Percentiles rank a stretch among this genome's conserved stretches.
Evolutionary conservation across 2,888 invertebrate genomes (phyloP).

Genomic region (Conomelus anceps): DNA sequence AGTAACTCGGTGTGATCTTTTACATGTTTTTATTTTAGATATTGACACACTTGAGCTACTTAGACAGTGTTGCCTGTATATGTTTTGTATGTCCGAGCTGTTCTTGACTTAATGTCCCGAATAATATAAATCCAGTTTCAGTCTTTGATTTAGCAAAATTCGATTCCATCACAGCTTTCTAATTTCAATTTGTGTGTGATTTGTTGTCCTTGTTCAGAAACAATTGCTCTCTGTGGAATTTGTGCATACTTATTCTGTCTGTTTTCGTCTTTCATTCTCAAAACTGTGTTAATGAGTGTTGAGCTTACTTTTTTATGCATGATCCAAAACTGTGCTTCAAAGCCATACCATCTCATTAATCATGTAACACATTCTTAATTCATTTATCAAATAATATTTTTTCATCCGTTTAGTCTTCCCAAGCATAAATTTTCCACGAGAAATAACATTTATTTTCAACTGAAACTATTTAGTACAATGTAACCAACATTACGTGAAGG

Average conservation of each 20-base stretch:
- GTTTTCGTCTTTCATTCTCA: not conserved
- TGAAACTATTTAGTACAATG: not conserved
- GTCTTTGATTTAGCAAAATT: not conserved
- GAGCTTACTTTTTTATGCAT: not conserved
- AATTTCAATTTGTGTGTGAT: not conserved
- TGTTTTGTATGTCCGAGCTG: not conserved
- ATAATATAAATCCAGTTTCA: not conserved
- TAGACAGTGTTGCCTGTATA: not conserved
- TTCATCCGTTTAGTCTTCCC: not conserved
- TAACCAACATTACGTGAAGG: not conserved
- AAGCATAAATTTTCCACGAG: not conserved
- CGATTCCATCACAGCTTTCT: not conserved
- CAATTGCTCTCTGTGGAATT: not conserved
- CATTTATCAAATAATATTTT: not conserved
- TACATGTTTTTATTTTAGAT: not conserved
- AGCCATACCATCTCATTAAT: not conserved
- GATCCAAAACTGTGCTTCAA: not conserved
- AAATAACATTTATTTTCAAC: not conserved
- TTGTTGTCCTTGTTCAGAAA: not conserved
- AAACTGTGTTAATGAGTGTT: not conserved
- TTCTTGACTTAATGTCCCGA: not conserved
- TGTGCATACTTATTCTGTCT: not conserved
- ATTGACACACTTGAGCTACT: not conserved
- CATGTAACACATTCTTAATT: not conserved
- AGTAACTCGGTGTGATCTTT: not conserved